These are phyloP conservation scores for Avahi laniger DNA, from an alignment of 2,797 vertebrate genomes.

Conservation along the genomic window DNA sequence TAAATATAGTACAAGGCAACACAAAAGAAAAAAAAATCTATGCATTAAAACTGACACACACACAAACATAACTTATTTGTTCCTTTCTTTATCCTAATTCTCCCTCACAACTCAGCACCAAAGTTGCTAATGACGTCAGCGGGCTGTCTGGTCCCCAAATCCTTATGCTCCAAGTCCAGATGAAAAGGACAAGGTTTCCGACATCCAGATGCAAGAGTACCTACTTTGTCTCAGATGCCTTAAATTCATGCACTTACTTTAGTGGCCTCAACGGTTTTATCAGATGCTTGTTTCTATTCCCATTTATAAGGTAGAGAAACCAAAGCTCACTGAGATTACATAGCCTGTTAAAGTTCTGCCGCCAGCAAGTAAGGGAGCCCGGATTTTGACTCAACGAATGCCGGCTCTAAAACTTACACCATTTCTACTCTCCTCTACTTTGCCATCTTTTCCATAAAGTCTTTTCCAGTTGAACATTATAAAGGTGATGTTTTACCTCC, in stretches of 20 bases:
- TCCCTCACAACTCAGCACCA: neutral
- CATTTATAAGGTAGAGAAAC: neutral
- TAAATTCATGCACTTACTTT: neutral
- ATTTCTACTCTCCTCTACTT: neutral
- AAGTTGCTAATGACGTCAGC: neutral
- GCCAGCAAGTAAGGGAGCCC: neutral
- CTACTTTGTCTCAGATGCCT: neutral
- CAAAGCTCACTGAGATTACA: neutral
- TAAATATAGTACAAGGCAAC: slow-evolving; percentile 47
- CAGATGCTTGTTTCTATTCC: neutral
- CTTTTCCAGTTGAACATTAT: neutral
- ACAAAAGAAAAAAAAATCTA: neutral
- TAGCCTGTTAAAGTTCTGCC: neutral
- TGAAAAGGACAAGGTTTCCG: neutral
- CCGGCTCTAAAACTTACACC: neutral
- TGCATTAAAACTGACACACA: neutral
- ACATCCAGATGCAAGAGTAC: neutral
- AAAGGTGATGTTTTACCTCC: neutral
- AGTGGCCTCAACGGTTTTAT: neutral
- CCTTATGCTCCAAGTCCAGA: neutral
- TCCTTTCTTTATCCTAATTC: slow-evolving; percentile 6
- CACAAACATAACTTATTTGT: neutral
- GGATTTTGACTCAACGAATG: neutral
- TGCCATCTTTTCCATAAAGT: neutral
- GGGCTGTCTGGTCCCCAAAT: neutral